A percentile compares a stretch with the other conserved stretches of the same genome.
Conservation (phyloP, 2,113 vertebrate genomes). For the Mus musculus region GRCm39 chr5:106236501-106237000, state of each 20-base stretch:
- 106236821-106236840: not conserved
- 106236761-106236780: constrained; percentile 11
- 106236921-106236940: constrained; percentile 46
- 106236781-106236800: not conserved
- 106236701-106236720: not conserved
- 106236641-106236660: not conserved
- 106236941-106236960: constrained; percentile 40
- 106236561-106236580: not conserved
- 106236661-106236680: not conserved
- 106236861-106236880: constrained; percentile 22
- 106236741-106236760: constrained; percentile 1
- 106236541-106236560: too few species aligned
- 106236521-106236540: not conserved
- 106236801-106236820: constrained; percentile 12
- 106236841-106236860: not conserved
- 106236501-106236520: not conserved
- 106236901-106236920: not conserved
- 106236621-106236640: not conserved
- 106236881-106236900: constrained; percentile 50
- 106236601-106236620: not conserved
- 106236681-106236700: not conserved
- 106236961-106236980: not conserved
- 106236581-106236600: not conserved
- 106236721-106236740: constrained; percentile 22
- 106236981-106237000: constrained; percentile 27